A percentile compares a stretch with the other conserved stretches of the same genome.
phyloP scores from a whole-genome alignment of 2,888 invertebrate species.

The Harpalus rubripes region DNA sequence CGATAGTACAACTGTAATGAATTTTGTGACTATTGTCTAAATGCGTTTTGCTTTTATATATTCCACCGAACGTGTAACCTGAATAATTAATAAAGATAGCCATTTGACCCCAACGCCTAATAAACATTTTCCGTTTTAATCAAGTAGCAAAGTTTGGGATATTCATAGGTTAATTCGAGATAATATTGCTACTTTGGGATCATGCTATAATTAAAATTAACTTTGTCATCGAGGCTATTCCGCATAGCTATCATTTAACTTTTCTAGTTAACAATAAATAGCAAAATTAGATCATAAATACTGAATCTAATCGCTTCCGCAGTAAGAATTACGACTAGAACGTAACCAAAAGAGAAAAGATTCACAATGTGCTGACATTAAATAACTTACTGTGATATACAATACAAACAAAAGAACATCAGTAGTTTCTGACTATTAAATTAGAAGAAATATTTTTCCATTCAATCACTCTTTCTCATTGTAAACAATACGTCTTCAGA shows the following conservation, averaged over 20 bases:
- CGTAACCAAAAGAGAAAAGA: too few relatives aligned
- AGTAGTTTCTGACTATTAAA: too few relatives aligned
- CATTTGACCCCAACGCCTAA: slow-evolving; percentile 26
- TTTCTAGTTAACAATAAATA: slow-evolving; percentile 33
- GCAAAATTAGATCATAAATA: not conserved
- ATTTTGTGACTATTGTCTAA: not conserved
- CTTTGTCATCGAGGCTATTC: slow-evolving; percentile 15
- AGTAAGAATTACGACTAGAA: too few relatives aligned
- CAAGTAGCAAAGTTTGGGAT: slow-evolving; percentile 41
- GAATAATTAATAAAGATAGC: slow-evolving; percentile 31
- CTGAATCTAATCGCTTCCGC: too few relatives aligned
- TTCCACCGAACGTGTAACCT: not conserved
- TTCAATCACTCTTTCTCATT: too few relatives aligned
- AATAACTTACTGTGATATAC: too few relatives aligned
- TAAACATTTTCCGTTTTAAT: slow-evolving; percentile 50
- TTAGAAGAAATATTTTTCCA: too few relatives aligned
- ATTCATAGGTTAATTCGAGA: slow-evolving; percentile 46
- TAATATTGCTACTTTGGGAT: slow-evolving; percentile 45
- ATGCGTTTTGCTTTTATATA: not conserved
- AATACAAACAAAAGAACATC: too few relatives aligned
- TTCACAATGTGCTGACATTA: too few relatives aligned
- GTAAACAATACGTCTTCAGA: too few relatives aligned
- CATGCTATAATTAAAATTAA: slow-evolving; percentile 38
- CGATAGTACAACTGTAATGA: not conserved
- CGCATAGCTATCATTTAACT: slow-evolving; percentile 7